Evolutionary conservation across 2,888 invertebrate species (phyloP).

Genomic region (Cinara cedri): DNA sequence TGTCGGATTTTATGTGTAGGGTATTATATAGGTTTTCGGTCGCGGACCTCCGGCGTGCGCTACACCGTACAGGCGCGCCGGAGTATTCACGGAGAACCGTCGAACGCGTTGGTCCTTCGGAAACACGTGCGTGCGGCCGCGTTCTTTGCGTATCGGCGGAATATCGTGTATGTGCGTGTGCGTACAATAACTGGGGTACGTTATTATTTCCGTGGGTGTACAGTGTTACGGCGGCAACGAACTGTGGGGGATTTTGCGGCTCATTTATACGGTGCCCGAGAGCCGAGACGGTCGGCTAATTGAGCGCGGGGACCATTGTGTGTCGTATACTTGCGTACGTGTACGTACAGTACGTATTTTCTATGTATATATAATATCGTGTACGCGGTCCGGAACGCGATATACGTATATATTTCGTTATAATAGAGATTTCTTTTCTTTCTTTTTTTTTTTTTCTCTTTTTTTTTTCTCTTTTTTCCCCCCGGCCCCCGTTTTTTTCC

Average conservation of each 20-base stretch:
- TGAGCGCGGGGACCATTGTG: constrained; percentile 42
- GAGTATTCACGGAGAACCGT: too few species aligned
- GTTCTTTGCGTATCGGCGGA: too few species aligned
- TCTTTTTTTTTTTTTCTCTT: neutral
- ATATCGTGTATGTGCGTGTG: too few species aligned
- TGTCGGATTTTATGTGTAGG: too few species aligned
- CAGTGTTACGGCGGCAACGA: neutral
- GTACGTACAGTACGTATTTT: neutral
- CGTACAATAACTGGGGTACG: neutral
- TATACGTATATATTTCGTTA: neutral
- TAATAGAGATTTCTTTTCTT: neutral
- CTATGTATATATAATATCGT: neutral
- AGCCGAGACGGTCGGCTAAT: constrained; percentile 46
- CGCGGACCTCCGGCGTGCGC: too few species aligned
- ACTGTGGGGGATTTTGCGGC: constrained; percentile 24
- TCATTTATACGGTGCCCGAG: neutral
- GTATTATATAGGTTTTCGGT: too few species aligned
- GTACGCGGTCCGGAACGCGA: neutral
- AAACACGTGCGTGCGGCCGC: neutral
- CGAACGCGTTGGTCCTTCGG: too few species aligned
- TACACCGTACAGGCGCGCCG: too few species aligned
- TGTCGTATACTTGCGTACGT: too few species aligned
- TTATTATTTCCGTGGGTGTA: neutral
- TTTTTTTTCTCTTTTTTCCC: constrained; percentile 8
- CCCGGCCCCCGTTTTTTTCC: too few species aligned